Base-by-base conservation (phyloP, 1,140 invertebrate species). In the Zaprionus taronus region DNA sequence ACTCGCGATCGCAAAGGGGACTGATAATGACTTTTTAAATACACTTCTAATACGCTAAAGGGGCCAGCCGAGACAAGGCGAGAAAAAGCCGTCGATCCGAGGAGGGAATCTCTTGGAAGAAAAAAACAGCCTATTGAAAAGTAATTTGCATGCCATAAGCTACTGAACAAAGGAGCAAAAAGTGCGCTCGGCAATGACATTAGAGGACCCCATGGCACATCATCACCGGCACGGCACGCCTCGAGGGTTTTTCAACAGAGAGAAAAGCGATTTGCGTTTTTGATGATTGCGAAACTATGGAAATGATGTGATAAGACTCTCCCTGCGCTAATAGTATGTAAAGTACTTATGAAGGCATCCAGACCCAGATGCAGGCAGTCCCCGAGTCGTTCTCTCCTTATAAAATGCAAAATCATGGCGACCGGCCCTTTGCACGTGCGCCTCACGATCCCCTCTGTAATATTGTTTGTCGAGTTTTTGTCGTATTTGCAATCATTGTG, bases 21-120 rank as follows among this genome's bases (percentile, higher is more conserved):
- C 71, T 53, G 79, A 84, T 89, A 89, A 89, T 89, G 85, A 89
- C 85, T 84, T 89, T 89, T 89, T 90, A 90, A 89, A 84, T 84
- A 90, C 75, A 72, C 66, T 89, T 90, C 74, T 80, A 89, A 89
- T 84, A 78, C 81, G 83, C 78, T 84, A 87, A 79, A 81, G 78
- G 81, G 82, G 73, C 70, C 84, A 87, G 83, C 80, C 83, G 67
- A 61, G 77, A 72, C 78, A 28, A 75, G 66, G 62, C 57, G 76
- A 71, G 68, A 57, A 56, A 66, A 78, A 75, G 79, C 64, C 51
- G 53, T 38, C 47, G 80, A 72, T 64, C 79, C 3, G 31, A 5
- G 0, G 12, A 67, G 56, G 36, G 44, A 4, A 61, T 41, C 5
- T n/a, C 15, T 47, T 47, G 41, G 41, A 44, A 44, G 41, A 44